Base-by-base conservation (phyloP, 2,797 vertebrate species). In the Neopelma chrysocephalum region DNA sequence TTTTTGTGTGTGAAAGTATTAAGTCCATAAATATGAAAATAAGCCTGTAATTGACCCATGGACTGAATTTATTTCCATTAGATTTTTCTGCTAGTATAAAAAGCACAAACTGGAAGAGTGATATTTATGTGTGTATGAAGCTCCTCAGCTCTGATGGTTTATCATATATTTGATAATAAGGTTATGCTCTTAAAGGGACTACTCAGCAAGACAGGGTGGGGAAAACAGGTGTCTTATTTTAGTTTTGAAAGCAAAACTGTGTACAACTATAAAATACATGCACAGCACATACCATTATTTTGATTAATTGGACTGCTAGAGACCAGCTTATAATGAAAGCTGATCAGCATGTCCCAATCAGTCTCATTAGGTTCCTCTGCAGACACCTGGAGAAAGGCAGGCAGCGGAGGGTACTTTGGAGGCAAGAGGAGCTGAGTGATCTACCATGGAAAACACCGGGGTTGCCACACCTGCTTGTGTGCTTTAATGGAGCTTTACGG, bases 11-110 rank as follows among this genome's bases (percentile, higher is more conserved):
- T 96, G 92, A 90, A 97, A 97, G 97, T 91, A 92, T 96, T 95
- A 96, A 95, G 96, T 96, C 95, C 97, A 96, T 97, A 97, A 98
- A 97, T 97, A 97, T 95, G 96, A 98, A 97, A 98, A 97, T 97
- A 97, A 97, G 95, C 96, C 96, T 96, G 75, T 97, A 96, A 97
- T 97, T 98, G 97, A 97, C 97, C 97, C 96, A 96, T 95, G 94
- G 96, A 95, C 95, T 93, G 97, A 96, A 95, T 97, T 95, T 97
- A 97, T 97, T 97, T 97, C 97, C 97, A 95, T 95, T 96, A 96
- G 94, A 94, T 95, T 97, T 94, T 96, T 95, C 94, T 89, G 92
- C 88, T 93, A 88, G 93, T 96, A 96, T 93, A 96, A 96, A 95
- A 96, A 90, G 91, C 83, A 58, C 90, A 94, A 94, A 82, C 93